phyloP scores from a whole-genome alignment of 2,113 vertebrate genomes.

The Corvus hawaiiensis region DNA sequence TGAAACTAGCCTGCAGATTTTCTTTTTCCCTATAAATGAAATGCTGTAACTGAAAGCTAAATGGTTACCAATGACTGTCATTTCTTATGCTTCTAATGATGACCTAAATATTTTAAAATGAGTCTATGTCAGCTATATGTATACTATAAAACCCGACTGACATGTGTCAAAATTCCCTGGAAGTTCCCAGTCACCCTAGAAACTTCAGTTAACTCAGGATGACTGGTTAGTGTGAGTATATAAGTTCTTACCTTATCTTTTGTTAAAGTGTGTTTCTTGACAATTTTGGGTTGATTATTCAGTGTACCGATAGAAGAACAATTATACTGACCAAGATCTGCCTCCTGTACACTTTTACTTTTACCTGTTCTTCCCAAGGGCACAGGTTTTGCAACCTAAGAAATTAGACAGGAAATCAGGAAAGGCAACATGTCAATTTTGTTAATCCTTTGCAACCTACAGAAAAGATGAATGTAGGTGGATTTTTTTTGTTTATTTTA shows the following conservation, averaged over 20 bases:
- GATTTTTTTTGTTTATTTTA: background rate
- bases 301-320: constrained; percentile 55
- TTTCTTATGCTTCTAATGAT: background rate
- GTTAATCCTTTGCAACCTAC: background rate
- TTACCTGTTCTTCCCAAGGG: constrained; percentile 82
- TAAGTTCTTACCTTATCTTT: constrained; percentile 72
- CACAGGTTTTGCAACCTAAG: constrained; percentile 89
- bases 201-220: background rate
- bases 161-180: background rate
- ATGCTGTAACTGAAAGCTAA: background rate
- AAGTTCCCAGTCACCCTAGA: background rate
- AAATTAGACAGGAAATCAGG: constrained; percentile 21
- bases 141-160: background rate
- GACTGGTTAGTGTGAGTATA: background rate
- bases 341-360: constrained; percentile 64
- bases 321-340: constrained; percentile 69
- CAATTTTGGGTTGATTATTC: constrained; percentile 71
- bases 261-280: constrained; percentile 73
- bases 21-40: background rate
- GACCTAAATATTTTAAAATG: background rate
- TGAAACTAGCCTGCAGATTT: background rate
- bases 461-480: background rate
- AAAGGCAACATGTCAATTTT: background rate
- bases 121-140: background rate
- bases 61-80: background rate